Evolutionary conservation across 2,888 invertebrate species (phyloP).

Genomic region (Nemoura dubitans): DNA sequence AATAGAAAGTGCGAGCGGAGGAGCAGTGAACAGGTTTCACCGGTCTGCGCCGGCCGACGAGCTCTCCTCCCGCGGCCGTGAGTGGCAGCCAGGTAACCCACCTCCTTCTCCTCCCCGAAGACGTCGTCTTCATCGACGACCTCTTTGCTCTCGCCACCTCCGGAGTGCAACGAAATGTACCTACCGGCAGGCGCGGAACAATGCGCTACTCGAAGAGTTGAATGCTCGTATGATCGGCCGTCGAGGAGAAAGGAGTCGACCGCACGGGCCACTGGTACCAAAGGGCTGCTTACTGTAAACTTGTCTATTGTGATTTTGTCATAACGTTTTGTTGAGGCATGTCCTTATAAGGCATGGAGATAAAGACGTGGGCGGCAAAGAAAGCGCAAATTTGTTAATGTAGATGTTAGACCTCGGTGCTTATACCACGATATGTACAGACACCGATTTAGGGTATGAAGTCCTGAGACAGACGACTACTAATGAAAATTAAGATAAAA

Average conservation of each 20-base stretch:
- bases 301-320: background rate
- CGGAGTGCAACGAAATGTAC: background rate
- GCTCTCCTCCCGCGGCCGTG: background rate
- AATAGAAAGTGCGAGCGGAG: background rate
- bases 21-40: background rate
- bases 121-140: background rate
- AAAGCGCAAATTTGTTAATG: background rate
- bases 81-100: background rate
- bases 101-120: background rate
- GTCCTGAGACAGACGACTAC: no score
- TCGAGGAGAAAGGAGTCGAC: background rate
- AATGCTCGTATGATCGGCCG: no score
- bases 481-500: no score
- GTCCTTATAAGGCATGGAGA: background rate
- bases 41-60: background rate
- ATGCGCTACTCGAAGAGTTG: background rate
- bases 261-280: background rate
- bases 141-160: conserved; percentile 5
- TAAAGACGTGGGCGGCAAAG: background rate
- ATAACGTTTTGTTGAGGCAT: background rate
- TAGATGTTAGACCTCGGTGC: no score
- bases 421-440: no score
- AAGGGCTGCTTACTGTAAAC: background rate
- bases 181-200: background rate
- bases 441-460: no score